phyloP scores from a whole-genome alignment of 2,888 invertebrate genomes.

The Drosophila vallismaia region DNA sequence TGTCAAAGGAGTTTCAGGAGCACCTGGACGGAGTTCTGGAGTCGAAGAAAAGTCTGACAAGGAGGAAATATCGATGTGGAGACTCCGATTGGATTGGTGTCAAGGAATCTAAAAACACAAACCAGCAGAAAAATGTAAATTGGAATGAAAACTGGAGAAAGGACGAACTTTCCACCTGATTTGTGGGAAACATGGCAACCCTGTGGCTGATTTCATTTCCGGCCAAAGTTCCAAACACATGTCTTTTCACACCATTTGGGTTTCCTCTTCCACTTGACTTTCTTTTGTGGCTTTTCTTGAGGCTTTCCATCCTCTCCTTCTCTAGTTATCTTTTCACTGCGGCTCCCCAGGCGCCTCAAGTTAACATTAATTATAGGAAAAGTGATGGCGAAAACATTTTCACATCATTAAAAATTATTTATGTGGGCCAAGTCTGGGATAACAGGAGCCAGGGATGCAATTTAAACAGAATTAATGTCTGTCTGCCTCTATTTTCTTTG shows the following conservation, averaged over 20 bases:
- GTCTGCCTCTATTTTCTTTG: not conserved
- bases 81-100: constrained; percentile 32
- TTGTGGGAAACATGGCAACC: not conserved
- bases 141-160: not conserved
- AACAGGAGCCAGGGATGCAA: constrained; percentile 43
- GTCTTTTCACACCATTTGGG: constrained; percentile 19
- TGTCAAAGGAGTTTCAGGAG: constrained; percentile 31
- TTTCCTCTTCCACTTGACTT: constrained; percentile 23
- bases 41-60: no score
- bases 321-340: not conserved
- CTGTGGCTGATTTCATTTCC: constrained; percentile 22
- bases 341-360: not conserved
- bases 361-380: constrained; percentile 49
- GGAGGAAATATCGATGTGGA: constrained; percentile 9
- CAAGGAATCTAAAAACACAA: constrained; percentile 11
- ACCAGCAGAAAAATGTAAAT: constrained; percentile 3
- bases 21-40: not conserved
- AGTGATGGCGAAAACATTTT: constrained; percentile 50
- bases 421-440: constrained; percentile 37
- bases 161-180: not conserved
- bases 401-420: constrained; percentile 59
- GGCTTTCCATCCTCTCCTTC: constrained; percentile 12
- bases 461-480: constrained; percentile 42
- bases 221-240: constrained; percentile 24
- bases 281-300: constrained; percentile 23